Conservation (phyloP, 2,797 vertebrate genomes). For the Gadopsis bispinosus region DNA sequence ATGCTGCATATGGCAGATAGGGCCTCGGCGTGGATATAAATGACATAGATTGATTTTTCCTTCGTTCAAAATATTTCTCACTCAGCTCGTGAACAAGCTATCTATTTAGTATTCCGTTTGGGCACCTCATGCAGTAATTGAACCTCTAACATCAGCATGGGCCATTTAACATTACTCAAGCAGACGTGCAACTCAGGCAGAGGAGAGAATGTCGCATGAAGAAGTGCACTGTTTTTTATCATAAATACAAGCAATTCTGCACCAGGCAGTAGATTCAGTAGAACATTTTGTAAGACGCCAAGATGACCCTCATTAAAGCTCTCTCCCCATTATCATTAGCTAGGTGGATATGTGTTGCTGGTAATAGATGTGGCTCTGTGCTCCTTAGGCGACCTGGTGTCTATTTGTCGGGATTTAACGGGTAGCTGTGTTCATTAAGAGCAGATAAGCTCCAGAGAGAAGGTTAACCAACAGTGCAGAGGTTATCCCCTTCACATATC, state of each 20-base stretch:
- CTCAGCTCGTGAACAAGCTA: slow-evolving; percentile 34
- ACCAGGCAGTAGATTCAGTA: slow-evolving; percentile 14
- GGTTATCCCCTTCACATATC: slow-evolving; percentile 32
- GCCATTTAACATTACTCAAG: slow-evolving; percentile 64
- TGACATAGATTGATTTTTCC: slow-evolving; percentile 63
- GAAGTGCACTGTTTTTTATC: slow-evolving; percentile 41
- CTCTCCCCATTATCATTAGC: slow-evolving; percentile 52
- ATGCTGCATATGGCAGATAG: slow-evolving; percentile 42
- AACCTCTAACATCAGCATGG: slow-evolving; percentile 61
- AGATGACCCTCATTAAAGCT: slow-evolving; percentile 56
- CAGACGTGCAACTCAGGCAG: slow-evolving; percentile 41
- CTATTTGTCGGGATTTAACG: slow-evolving; percentile 64
- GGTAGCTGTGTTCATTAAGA: slow-evolving; percentile 66
- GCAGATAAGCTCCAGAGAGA: slow-evolving; percentile 36
- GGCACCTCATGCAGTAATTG: slow-evolving; percentile 51
- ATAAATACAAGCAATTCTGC: slow-evolving; percentile 41
- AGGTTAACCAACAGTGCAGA: slow-evolving; percentile 41
- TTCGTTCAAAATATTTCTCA: slow-evolving; percentile 53
- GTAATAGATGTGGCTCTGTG: slow-evolving; percentile 35
- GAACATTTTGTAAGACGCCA: slow-evolving; percentile 25
- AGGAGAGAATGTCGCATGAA: slow-evolving; percentile 22
- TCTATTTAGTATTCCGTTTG: slow-evolving; percentile 61
- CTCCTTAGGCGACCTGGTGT: slow-evolving; percentile 38
- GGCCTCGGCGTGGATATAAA: slow-evolving; percentile 49
- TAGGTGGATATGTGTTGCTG: slow-evolving; percentile 22